phyloP scores from a whole-genome alignment of 2,797 vertebrate species.

The Sparidentex hasta region DNA sequence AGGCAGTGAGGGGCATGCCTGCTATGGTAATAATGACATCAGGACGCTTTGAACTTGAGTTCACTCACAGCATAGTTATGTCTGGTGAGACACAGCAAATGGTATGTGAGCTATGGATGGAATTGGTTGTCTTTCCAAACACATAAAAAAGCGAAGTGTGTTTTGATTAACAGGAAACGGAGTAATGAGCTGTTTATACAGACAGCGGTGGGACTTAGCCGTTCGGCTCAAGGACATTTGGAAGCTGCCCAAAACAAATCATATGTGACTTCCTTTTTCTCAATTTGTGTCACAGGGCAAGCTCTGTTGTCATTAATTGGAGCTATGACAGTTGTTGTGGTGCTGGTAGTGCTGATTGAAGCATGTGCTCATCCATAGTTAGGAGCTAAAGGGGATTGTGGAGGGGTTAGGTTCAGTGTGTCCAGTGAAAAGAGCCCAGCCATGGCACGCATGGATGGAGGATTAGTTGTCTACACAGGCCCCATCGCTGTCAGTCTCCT shows the following conservation, averaged over 20 bases:
- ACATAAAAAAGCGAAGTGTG: constrained; percentile 30
- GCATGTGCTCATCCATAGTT: constrained; percentile 40
- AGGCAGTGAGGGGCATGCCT: constrained; percentile 44
- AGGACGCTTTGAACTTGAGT: constrained; percentile 39
- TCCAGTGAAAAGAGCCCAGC: constrained; percentile 60
- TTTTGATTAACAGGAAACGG: constrained; percentile 19
- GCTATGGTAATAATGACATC: constrained; percentile 51
- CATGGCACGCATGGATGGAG: constrained; percentile 57
- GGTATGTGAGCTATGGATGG: constrained; percentile 60
- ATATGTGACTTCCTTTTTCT: constrained; percentile 20
- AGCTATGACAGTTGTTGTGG: constrained; percentile 1
- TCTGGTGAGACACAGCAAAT: constrained; percentile 38
- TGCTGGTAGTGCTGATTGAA: constrained; percentile 45
- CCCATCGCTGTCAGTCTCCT: constrained; percentile 62
- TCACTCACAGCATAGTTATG: constrained; percentile 70
- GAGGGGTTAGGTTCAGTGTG: constrained; percentile 61
- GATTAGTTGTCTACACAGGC: constrained; percentile 78
- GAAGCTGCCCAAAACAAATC: constrained; percentile 31
- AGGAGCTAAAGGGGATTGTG: constrained; percentile 62
- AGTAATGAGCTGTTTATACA: constrained; percentile 25
- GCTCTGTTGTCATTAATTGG: constrained; percentile 24
- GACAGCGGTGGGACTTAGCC: background rate
- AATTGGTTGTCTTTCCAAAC: constrained; percentile 45
- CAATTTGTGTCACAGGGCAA: constrained; percentile 1
- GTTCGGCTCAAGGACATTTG: constrained; percentile 3